Conservation (phyloP, 2,888 invertebrate species). For the Ectemnius continuus region DNA sequence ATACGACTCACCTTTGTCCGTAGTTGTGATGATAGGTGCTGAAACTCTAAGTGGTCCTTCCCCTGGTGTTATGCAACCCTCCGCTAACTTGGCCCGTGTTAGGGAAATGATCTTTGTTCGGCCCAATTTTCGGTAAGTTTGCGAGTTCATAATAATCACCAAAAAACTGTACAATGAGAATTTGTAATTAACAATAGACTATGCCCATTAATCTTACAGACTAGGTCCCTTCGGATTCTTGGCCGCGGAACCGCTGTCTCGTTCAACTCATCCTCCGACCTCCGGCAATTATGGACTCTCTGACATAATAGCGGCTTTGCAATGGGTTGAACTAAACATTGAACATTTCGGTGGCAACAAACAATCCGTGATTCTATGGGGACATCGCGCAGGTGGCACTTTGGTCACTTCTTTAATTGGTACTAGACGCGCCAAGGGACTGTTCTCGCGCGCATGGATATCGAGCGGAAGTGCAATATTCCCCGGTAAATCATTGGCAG, state of each 20-base stretch:
- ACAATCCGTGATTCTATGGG: conserved; percentile 88
- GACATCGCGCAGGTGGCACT: conserved; percentile 92
- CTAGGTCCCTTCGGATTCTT: conserved; percentile 86
- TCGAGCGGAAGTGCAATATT: conserved; percentile 88
- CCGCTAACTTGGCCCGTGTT: conserved; percentile 86
- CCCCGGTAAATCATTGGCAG: conserved; percentile 82
- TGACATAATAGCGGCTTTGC: conserved; percentile 87
- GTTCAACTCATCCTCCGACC: conserved; percentile 84
- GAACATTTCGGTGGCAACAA: conserved; percentile 91
- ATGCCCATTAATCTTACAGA: conserved; percentile 66
- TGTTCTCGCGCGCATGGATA: conserved; percentile 89
- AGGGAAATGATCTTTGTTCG: conserved; percentile 91
- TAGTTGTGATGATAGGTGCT: conserved; percentile 90
- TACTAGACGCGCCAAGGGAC: conserved; percentile 81
- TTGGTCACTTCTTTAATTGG: conserved; percentile 87
- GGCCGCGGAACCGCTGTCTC: conserved; percentile 85
- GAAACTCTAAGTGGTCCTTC: conserved; percentile 88
- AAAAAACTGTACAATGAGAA: no score
- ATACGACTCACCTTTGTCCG: conserved; percentile 88
- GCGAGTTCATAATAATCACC: not conserved
- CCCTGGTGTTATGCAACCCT: conserved; percentile 86
- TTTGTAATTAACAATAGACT: not conserved
- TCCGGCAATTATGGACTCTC: conserved; percentile 93
- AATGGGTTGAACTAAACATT: conserved; percentile 91
- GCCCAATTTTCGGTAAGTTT: conserved; percentile 88